A percentile compares a stretch with the other conserved stretches of the same genome.
Evolutionary conservation across 2,888 invertebrate species (phyloP).

Genomic region (Salpingus planirostris): DNA sequence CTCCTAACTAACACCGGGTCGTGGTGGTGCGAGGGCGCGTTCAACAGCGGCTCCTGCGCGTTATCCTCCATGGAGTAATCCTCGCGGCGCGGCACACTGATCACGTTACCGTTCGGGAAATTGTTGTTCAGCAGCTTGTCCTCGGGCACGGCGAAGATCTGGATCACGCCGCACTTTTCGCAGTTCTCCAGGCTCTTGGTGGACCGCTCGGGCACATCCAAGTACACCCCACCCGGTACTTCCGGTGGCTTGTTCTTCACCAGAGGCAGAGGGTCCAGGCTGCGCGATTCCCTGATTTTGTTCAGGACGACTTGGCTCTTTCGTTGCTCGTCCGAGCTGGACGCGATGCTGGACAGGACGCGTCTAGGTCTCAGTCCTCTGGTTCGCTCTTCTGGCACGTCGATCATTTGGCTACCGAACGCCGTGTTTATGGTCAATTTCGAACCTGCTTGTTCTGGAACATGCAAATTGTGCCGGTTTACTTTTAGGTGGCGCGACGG

Average conservation of each 20-base stretch:
- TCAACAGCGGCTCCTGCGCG: constrained; percentile 42
- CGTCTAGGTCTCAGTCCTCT: constrained; percentile 39
- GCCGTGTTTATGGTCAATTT: constrained; percentile 43
- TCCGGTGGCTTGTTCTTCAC: constrained; percentile 20
- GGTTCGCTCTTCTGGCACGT: constrained; percentile 25
- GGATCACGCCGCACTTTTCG: constrained; percentile 39
- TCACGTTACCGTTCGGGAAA: constrained; percentile 47
- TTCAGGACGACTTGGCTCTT: constrained; percentile 33
- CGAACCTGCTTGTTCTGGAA: constrained; percentile 46
- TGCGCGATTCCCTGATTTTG: constrained; percentile 52
- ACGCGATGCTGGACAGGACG: constrained; percentile 57
- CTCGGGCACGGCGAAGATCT: constrained; percentile 41
- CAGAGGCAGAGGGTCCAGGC: constrained; percentile 55
- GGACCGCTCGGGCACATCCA: constrained; percentile 28
- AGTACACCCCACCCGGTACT: constrained; percentile 16
- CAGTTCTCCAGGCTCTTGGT: constrained; percentile 45
- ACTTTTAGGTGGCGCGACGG: constrained; percentile 36
- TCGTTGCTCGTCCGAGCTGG: constrained; percentile 49
- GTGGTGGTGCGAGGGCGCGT: constrained; percentile 25
- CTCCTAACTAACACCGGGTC: constrained; percentile 32
- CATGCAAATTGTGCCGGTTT: constrained; percentile 43
- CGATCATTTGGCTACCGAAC: constrained; percentile 36
- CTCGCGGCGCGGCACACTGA: constrained; percentile 34
- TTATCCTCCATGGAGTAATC: constrained; percentile 35
- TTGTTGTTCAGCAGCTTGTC: constrained; percentile 46